These are phyloP conservation scores for Lophochroa leadbeateri DNA, from an alignment of 2,113 vertebrate genomes.

Conservation along the genomic window DNA sequence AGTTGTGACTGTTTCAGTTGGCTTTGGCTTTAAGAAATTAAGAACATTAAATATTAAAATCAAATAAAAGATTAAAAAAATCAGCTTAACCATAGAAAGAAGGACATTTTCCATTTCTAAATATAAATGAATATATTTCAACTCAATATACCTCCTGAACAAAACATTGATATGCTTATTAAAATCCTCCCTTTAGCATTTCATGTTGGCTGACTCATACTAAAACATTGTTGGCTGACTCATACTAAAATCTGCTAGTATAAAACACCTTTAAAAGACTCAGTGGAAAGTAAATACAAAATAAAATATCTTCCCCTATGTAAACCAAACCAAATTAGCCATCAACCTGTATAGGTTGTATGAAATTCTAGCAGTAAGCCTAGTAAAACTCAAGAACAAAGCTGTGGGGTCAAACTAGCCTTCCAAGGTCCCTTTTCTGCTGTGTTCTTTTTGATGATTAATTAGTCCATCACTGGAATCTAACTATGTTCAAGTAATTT, in stretches of 20 bases:
- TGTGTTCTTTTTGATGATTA: neutral
- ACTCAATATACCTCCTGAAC: neutral
- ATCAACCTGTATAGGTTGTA: neutral
- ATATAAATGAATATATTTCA: neutral
- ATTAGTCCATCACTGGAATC: neutral
- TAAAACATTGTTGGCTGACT: neutral
- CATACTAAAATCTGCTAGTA: neutral
- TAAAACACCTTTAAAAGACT: neutral
- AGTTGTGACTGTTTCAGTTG: conserved; percentile 97
- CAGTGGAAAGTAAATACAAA: neutral
- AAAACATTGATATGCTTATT: neutral
- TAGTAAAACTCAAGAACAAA: neutral
- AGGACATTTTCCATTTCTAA: conserved; percentile 7
- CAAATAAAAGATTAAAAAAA: conserved; percentile 68
- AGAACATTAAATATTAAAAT: conserved; percentile 79
- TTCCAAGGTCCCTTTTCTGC: neutral
- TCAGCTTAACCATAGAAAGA: conserved; percentile 38
- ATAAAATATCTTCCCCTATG: neutral
- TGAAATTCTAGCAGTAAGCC: neutral
- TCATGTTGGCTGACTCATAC: neutral
- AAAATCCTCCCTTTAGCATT: neutral
- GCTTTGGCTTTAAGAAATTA: conserved; percentile 92
- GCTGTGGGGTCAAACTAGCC: neutral
- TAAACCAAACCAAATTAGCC: neutral
- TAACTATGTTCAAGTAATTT: neutral